Conservation (phyloP, 2,888 invertebrate species). For the Pardosa pseudoannulata region DNA sequence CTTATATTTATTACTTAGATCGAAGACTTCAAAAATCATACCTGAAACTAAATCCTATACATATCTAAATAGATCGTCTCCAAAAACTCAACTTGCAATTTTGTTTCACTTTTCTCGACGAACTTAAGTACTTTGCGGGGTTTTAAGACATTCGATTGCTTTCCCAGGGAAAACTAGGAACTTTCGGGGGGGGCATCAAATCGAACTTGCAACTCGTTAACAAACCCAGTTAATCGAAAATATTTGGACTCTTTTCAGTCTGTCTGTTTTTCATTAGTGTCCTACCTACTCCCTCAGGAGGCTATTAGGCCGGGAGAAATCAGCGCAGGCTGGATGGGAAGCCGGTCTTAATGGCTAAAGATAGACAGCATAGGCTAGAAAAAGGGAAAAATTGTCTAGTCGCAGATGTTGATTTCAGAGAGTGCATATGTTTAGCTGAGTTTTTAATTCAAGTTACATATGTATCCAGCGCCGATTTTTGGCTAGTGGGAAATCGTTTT, state of each 20-base stretch:
- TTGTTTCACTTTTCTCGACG: too few relatives aligned
- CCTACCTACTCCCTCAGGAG: background rate
- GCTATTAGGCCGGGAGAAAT: background rate
- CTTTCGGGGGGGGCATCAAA: background rate
- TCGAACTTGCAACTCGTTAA: conserved; percentile 41
- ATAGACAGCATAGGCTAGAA: background rate
- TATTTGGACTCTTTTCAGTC: conserved; percentile 1
- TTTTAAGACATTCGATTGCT: background rate
- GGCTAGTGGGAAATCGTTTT: too few relatives aligned
- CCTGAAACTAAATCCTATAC: too few relatives aligned
- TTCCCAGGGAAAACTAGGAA: background rate
- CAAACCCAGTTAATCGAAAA: conserved; percentile 62
- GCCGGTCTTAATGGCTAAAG: background rate
- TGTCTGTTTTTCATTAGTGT: conserved; percentile 6
- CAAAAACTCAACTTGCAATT: too few relatives aligned
- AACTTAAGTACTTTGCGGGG: background rate
- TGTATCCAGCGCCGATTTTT: too few relatives aligned
- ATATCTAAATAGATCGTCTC: too few relatives aligned
- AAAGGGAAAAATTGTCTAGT: background rate
- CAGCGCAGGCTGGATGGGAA: background rate
- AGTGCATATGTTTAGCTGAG: too few relatives aligned
- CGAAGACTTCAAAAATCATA: too few relatives aligned
- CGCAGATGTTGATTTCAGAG: too few relatives aligned
- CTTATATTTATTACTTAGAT: too few relatives aligned
- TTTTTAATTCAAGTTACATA: too few relatives aligned